Evolutionary conservation across 2,113 vertebrate species (phyloP).

Genomic region (Ginglymostoma cirratum): DNA sequence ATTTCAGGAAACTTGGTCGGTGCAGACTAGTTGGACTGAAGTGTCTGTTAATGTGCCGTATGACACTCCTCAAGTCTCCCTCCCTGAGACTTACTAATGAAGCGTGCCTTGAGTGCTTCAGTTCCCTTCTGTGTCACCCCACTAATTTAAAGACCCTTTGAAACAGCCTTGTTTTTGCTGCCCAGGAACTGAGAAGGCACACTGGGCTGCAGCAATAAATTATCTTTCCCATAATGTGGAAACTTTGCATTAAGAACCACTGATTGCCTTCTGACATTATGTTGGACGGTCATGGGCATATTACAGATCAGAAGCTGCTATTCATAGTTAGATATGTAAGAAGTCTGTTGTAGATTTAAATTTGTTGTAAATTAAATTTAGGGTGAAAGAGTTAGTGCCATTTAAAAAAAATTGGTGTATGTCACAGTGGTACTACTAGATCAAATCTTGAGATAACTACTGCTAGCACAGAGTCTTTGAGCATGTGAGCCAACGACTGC

Average conservation of each 20-base stretch:
- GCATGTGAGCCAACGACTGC: no score
- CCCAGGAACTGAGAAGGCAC: not conserved
- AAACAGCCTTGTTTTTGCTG: not conserved
- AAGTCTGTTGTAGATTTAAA: not conserved
- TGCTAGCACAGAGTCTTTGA: no score
- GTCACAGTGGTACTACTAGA: no score
- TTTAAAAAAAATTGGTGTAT: not conserved
- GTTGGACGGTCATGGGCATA: not conserved
- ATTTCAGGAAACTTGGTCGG: no score
- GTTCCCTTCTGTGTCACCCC: not conserved
- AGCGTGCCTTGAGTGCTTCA: not conserved
- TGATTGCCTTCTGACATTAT: not conserved
- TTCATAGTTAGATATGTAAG: not conserved
- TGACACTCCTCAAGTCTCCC: no score
- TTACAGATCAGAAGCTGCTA: not conserved
- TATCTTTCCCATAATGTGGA: not conserved
- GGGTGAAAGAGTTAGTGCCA: not conserved
- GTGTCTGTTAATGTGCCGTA: no score
- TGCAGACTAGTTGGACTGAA: no score
- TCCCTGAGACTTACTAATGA: not conserved
- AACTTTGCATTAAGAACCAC: not conserved
- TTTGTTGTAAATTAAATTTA: not conserved
- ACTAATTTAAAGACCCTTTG: not conserved
- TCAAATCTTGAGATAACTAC: no score
- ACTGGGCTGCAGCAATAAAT: not conserved